Evolutionary conservation across 2,888 invertebrate species (phyloP).

Genomic region (Eristalinus sepulchralis): DNA sequence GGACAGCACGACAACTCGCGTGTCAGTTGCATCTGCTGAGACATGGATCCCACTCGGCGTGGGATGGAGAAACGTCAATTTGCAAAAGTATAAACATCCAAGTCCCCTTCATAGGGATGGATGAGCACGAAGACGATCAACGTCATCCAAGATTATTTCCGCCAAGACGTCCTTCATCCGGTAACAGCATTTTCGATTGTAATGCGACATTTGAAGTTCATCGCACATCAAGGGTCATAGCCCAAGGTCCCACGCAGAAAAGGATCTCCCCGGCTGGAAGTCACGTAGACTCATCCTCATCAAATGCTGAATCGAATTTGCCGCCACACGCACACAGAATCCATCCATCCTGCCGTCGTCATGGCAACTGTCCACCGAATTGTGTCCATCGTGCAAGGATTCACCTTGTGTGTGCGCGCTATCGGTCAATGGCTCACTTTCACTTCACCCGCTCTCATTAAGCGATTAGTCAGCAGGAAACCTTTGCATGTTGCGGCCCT

Average conservation of each 20-base stretch:
- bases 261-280: background rate
- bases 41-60: background rate
- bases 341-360: background rate
- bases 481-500: constrained; percentile 29
- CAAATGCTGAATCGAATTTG: background rate
- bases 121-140: background rate
- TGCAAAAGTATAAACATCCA: no score
- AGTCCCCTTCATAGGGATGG: no score
- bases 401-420: background rate
- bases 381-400: background rate
- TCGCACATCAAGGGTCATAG: background rate
- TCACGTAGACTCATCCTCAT: background rate
- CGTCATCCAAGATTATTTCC: background rate
- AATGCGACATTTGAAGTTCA: background rate
- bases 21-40: background rate
- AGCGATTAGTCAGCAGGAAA: constrained; percentile 41
- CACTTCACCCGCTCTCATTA: background rate
- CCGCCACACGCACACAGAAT: background rate
- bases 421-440: background rate
- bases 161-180: background rate
- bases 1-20: background rate
- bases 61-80: background rate
- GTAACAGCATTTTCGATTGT: background rate
- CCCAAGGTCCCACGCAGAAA: background rate
- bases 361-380: background rate